Evolutionary conservation across 1,140 invertebrate genomes (phyloP).

Genomic region (Chionoecetes opilio): DNA sequence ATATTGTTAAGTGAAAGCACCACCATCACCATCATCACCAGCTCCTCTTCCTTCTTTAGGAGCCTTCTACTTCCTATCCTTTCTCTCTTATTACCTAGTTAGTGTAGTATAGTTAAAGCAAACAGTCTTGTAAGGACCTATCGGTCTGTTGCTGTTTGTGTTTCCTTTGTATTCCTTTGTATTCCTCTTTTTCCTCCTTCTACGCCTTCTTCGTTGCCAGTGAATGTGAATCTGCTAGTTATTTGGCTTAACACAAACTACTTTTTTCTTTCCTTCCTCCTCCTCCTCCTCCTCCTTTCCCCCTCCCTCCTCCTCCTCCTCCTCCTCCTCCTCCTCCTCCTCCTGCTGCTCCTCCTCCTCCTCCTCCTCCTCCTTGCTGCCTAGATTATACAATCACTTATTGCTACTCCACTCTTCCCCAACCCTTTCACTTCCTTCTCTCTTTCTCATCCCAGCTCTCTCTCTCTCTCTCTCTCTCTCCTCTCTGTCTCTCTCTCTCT

Average conservation of each 20-base stretch:
- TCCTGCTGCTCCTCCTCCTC: not conserved
- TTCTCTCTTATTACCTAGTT: no score
- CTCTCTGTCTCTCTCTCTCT: no score
- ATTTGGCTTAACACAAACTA: not conserved
- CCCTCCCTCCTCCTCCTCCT: not conserved
- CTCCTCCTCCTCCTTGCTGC: no score
- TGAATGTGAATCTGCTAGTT: not conserved
- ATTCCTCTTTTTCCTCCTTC: not conserved
- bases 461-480: no score
- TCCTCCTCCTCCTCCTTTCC: not conserved
- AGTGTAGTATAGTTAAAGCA: no score
- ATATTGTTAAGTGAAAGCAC: no score
- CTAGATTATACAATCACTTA: no score
- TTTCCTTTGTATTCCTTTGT: not conserved
- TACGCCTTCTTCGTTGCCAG: not conserved
- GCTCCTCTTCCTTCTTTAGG: no score
- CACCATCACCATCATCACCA: no score
- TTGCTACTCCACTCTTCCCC: not conserved
- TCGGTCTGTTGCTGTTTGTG: no score
- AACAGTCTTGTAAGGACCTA: no score
- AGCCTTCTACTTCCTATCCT: not conserved
- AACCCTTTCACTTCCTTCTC: no score
- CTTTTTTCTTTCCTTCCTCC: not conserved
- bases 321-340: not conserved
- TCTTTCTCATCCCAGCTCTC: not conserved